A percentile compares a stretch with the other conserved stretches of the same genome.
Conservation (phyloP, 2,888 invertebrate genomes). For the Phyllotreta cruciferae region DNA sequence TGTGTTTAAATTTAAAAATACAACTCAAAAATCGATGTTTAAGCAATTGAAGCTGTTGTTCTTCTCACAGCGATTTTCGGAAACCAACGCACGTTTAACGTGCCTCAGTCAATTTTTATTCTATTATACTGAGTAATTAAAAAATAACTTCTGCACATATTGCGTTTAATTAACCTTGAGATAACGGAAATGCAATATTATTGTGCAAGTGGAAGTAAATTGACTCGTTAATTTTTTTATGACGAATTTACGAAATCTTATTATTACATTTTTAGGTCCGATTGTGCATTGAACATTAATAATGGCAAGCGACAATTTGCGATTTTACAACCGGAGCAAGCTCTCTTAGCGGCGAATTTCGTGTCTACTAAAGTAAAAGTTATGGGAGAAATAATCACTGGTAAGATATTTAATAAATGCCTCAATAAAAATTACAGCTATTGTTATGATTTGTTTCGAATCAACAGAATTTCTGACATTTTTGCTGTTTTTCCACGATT, state of each 20-base stretch:
- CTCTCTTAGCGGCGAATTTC: slow-evolving; percentile 63
- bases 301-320: slow-evolving; percentile 66
- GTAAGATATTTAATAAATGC: slow-evolving; percentile 31
- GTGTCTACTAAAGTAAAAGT: slow-evolving; percentile 60
- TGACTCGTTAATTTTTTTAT: background rate
- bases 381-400: slow-evolving; percentile 59
- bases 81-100: too few relatives aligned
- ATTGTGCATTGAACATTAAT: slow-evolving; percentile 67
- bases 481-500: too few relatives aligned
- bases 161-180: background rate
- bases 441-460: too few relatives aligned
- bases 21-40: too few relatives aligned
- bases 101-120: background rate
- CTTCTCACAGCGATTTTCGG: too few relatives aligned
- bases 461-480: too few relatives aligned
- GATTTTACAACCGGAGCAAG: slow-evolving; percentile 68
- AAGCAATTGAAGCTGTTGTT: too few relatives aligned
- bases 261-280: slow-evolving; percentile 59
- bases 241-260: slow-evolving; percentile 66
- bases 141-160: background rate
- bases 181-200: background rate
- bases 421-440: too few relatives aligned
- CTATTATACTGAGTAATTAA: background rate
- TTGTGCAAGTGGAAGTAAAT: too few relatives aligned
- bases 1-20: background rate